phyloP scores from a whole-genome alignment of 2,113 vertebrate genomes.

The Marmota monax region DNA sequence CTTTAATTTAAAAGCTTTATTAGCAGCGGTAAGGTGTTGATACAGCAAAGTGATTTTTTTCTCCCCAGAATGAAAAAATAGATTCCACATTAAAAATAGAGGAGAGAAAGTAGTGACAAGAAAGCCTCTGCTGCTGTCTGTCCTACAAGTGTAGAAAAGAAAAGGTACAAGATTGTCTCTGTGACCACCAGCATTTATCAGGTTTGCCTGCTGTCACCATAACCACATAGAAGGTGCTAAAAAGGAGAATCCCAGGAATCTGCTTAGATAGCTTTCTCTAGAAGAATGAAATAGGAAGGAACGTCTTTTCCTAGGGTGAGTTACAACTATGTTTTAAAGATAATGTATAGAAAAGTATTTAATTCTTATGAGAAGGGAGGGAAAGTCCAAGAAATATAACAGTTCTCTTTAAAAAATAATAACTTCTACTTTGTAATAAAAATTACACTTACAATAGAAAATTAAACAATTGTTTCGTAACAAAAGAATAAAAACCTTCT shows the following conservation, averaged over 20 bases:
- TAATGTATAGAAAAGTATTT: neutral
- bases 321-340: neutral
- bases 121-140: neutral
- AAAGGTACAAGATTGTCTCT: neutral
- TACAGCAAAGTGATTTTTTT: neutral
- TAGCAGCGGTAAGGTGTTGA: neutral
- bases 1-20: conserved; percentile 34
- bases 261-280: neutral
- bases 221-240: neutral
- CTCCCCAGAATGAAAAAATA: neutral
- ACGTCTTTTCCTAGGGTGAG: neutral
- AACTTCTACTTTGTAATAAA: neutral
- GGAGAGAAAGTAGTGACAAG: neutral
- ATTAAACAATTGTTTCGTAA: neutral
- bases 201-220: neutral
- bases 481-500: conserved; percentile 8
- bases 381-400: neutral
- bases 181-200: neutral
- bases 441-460: neutral
- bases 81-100: neutral
- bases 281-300: neutral
- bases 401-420: neutral
- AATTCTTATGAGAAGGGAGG: neutral
- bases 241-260: neutral
- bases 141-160: neutral